Conservation (phyloP, 2,797 vertebrate species). For the Melanogrammus aeglefinus region DNA sequence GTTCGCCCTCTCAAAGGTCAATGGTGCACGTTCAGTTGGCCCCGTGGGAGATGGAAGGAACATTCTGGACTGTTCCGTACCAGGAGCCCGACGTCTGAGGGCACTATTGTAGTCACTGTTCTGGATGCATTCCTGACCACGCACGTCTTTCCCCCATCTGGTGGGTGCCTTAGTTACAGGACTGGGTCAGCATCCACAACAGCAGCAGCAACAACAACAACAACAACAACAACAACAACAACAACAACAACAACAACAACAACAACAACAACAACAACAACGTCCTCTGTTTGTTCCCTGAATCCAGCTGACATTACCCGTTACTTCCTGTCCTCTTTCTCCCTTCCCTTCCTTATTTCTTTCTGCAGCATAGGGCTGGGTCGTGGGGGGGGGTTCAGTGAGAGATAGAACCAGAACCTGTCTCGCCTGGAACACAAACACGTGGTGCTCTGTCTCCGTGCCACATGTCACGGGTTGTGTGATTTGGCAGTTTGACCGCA, state of each 20-base stretch:
- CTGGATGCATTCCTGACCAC: constrained; percentile 39
- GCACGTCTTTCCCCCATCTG: constrained; percentile 32
- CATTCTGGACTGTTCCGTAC: constrained; percentile 65
- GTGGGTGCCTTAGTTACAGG: constrained; percentile 47
- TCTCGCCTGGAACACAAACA: not conserved
- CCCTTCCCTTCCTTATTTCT: not conserved
- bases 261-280: constrained; percentile 31
- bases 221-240: constrained; percentile 25
- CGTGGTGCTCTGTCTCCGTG: constrained; percentile 4
- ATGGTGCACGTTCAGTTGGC: constrained; percentile 58
- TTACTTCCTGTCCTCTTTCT: not conserved
- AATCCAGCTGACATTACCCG: constrained; percentile 16
- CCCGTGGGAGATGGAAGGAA: constrained; percentile 48
- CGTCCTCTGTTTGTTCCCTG: constrained; percentile 34
- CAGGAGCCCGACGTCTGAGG: constrained; percentile 50
- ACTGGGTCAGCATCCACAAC: constrained; percentile 1
- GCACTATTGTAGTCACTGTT: constrained; percentile 48
- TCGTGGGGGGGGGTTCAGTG: not conserved
- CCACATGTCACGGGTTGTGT: not conserved
- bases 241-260: constrained; percentile 14
- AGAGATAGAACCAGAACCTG: not conserved
- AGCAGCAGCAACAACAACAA: constrained; percentile 29
- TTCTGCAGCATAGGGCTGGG: not conserved
- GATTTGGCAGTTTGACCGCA: constrained; percentile 26
- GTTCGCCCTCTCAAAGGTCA: constrained; percentile 45